Evolutionary conservation across 2,888 invertebrate species (phyloP).

Genomic region (Drosophila crucigera): DNA sequence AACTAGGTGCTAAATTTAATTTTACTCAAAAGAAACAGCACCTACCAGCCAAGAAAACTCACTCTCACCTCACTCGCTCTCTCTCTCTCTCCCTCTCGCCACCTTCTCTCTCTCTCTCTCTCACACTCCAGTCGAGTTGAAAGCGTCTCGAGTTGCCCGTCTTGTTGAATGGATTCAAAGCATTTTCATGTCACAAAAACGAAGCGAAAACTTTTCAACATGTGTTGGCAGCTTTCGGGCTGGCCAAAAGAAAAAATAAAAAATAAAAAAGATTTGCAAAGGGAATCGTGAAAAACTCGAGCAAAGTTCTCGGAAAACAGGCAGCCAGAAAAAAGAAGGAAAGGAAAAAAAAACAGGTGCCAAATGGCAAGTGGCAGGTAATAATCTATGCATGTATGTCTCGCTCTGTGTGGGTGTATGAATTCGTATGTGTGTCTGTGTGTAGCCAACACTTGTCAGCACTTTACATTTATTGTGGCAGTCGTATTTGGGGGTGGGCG

Average conservation of each 20-base stretch:
- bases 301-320: constrained; percentile 50
- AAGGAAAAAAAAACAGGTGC: constrained; percentile 61
- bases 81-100: neutral
- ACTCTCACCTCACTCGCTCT: neutral
- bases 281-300: constrained; percentile 71
- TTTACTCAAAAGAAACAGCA: constrained; percentile 39
- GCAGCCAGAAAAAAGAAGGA: constrained; percentile 9
- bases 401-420: constrained; percentile 19
- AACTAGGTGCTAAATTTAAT: constrained; percentile 80
- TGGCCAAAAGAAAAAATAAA: constrained; percentile 41
- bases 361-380: constrained; percentile 82
- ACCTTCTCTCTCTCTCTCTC: neutral
- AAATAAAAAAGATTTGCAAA: constrained; percentile 12
- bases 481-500: constrained; percentile 28
- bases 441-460: constrained; percentile 74
- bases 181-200: constrained; percentile 77
- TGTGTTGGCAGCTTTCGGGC: constrained; percentile 74
- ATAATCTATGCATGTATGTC: constrained; percentile 78
- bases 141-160: constrained; percentile 43
- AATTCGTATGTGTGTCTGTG: constrained; percentile 3
- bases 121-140: neutral
- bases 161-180: constrained; percentile 77
- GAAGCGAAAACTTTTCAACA: constrained; percentile 78
- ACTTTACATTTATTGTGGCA: constrained; percentile 80
- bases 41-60: neutral